Evolutionary conservation across 2,113 vertebrate genomes (phyloP).

Genomic region (Xenopus laevis): DNA sequence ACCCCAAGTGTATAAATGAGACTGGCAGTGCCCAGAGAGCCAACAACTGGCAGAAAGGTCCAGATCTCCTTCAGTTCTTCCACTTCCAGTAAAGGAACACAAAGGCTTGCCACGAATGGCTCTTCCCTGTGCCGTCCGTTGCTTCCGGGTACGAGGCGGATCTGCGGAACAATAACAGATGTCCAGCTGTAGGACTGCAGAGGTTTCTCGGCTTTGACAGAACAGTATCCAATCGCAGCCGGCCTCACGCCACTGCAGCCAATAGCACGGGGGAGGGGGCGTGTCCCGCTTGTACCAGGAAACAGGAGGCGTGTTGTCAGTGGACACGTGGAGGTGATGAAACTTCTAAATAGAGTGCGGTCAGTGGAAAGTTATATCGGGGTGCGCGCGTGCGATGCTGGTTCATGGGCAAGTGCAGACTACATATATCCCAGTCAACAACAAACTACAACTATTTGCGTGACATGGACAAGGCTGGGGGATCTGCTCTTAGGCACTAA

Average conservation of each 20-base stretch:
- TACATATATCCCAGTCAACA: no score
- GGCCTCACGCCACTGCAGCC: not conserved
- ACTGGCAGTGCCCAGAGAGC: no score
- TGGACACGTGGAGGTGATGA: slow-evolving; percentile 40
- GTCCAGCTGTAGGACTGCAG: slow-evolving; percentile 30
- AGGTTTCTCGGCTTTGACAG: not conserved
- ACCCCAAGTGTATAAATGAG: no score
- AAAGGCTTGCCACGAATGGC: not conserved
- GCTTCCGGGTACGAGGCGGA: slow-evolving; percentile 27
- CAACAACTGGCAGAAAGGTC: no score
- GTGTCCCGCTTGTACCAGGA: slow-evolving; percentile 1
- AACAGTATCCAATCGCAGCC: slow-evolving; percentile 4
- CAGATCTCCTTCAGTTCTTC: no score
- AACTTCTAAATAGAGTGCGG: not conserved
- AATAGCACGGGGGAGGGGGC: slow-evolving; percentile 1
- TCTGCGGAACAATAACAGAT: slow-evolving; percentile 18
- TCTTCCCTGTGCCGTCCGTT: not conserved
- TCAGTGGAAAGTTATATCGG: no score
- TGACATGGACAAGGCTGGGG: no score
- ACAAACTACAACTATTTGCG: no score
- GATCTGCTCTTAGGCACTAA: no score
- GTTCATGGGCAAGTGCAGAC: no score
- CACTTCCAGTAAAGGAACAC: not conserved
- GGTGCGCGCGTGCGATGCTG: no score
- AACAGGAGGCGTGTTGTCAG: slow-evolving; percentile 20